Base-by-base conservation (phyloP, 1,140 invertebrate species). In the Diplogasteroides magnus region DNA sequence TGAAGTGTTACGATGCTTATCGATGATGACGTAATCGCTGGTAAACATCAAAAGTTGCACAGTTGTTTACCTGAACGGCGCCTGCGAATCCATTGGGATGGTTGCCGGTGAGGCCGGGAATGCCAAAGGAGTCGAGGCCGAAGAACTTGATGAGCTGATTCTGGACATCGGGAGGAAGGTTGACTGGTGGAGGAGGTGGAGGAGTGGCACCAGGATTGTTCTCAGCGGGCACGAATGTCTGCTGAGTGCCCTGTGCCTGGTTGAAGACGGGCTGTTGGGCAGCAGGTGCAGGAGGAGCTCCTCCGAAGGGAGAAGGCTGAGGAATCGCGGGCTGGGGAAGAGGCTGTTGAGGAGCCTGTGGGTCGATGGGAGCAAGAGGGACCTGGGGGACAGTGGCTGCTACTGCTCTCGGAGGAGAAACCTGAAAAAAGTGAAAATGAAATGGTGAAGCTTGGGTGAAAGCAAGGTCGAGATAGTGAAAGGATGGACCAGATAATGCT, bases 131-230 rank as follows among this genome's bases (percentile, higher is more conserved):
- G 65, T 82, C 80, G 29, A 82, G 79, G 27, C 80, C 80, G 60
- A 82, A 82, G 74, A 82, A 82, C 64, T 82, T 82, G 67, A 82
- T 82, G 27, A 82, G 68, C 59, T 82, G 80, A 62, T 82, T 82
- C 61, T 82, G 80, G 37, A 82, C 80, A 81, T 82, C 80, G 15
- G 81, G 74, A 48, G 80, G 80, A 31, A 82, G 81, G 60, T 80
- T 83, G 56, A 83, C 79, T 62, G 72, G 74, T 48, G 76, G 76
- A 29, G 75, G 73, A 59, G 75, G 69, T 26, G 74, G 75, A n/a
- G 73, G 70, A 25, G 73, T 64, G 37, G 37, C 32, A 66, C 64
- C 37, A 19, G 37, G 37, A 19, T 48, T 48, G 64, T 27, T 48
- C 23, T 66, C 58, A 15, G 68, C 57, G 19, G 71, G 71, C 26